Evolutionary conservation across 2,797 vertebrate species (phyloP), one percentile per base, ranked within the genome.

Genomic region (Melanotaenia parkinsoni): DNA sequence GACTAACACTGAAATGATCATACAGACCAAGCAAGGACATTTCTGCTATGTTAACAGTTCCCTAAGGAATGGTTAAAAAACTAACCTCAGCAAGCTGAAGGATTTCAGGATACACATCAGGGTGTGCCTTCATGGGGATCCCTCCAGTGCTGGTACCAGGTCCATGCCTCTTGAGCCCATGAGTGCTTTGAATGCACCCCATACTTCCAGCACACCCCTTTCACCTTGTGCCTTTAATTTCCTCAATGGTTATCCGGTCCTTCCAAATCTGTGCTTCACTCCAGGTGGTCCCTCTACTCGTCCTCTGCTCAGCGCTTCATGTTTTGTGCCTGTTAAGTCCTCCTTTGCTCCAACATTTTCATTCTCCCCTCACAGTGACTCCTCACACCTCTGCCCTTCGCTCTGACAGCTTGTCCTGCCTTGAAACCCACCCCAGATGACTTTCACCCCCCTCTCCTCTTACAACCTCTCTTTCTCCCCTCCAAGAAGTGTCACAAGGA

Each of bases 71-170:
- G 13, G 33, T 58, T 43, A 16, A 24, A 33, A 38, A 9, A 67
- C 90, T 53, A 62, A 95, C 94, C 93, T 94, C 88, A 28, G 91
- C 71, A 1, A 95, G 90, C 20, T 93, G 92, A 28, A 94, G 82
- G 77, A 94, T 92, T 79, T 93, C 94, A n/a, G 89, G 89, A 72
- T 88, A 81, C 0, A 89, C 79, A 67, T 91, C 88, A 0, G 79
- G 63, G 5, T 92, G 88, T 24, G 57, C 67, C 69, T 89, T 87
- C 18, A 81, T 61, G 16, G 82, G 85, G 74, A 77, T 79, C 33
- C 87, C 90, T 78, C 53, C 80, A 20, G 76, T 4, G 22, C 86
- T 83, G 22, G 51, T 12, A 8, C 76, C 81, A 13, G 66, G 47
- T 67, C 66, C 67, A 0, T 37, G 78, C 63, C 86, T 86, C 85